A percentile compares a stretch with the other conserved stretches of the same genome.
Evolutionary conservation across 2,113 vertebrate genomes (phyloP).

Genomic region (Hypomesus transpacificus): DNA sequence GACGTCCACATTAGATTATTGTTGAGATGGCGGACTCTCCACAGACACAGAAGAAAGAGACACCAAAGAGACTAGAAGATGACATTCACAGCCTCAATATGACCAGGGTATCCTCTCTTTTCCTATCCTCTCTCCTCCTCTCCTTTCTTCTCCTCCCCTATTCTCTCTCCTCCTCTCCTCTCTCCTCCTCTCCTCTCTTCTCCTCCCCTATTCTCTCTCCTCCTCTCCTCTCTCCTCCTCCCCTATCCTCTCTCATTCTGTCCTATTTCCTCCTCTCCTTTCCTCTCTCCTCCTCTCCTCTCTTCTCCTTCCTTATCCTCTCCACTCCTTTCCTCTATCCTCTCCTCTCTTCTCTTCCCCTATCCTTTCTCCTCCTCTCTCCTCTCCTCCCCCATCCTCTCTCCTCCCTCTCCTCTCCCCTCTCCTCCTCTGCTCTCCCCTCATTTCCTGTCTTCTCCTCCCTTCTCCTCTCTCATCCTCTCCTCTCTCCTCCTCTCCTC

Average conservation of each 20-base stretch:
- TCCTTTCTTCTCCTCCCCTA: not conserved
- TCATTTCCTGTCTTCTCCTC: no score
- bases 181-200: not conserved
- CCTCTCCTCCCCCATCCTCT: not conserved
- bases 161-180: not conserved
- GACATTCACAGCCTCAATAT: not conserved
- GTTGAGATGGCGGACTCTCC: constrained; percentile 1
- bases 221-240: not conserved
- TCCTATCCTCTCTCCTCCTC: not conserved
- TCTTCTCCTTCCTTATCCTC: not conserved
- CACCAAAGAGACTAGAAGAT: not conserved
- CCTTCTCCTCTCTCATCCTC: not conserved
- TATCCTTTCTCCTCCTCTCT: not conserved
- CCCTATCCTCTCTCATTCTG: not conserved
- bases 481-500: not conserved
- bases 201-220: not conserved
- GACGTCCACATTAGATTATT: constrained; percentile 18
- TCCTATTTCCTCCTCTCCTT: not conserved
- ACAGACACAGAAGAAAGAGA: not conserved
- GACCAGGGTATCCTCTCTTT: not conserved
- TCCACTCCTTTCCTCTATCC: not conserved
- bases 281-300: not conserved
- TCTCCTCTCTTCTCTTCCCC: not conserved
- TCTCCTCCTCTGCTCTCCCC: not conserved
- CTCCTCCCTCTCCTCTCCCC: not conserved